Base-by-base conservation (phyloP, 2,888 invertebrate genomes). In the Lasioglossum figueresi region DNA sequence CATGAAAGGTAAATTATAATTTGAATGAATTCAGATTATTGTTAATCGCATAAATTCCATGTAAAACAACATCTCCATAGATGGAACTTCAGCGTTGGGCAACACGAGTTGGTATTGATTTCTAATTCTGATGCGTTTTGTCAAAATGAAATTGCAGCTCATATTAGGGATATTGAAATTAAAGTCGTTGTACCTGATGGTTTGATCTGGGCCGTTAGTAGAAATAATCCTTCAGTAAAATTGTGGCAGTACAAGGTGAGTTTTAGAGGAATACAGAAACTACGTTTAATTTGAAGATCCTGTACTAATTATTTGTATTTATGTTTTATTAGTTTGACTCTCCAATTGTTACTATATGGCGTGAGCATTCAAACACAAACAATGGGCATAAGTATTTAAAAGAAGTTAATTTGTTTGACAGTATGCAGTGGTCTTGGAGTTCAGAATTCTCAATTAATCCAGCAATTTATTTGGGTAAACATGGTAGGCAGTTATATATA, bases 11-110 rank as follows among this genome's bases (percentile, higher is more conserved):
- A 89, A 87, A 76, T 75, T 87, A 45, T 74, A 79, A 74, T 72
- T 68, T 52, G n/a, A 74, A 14, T 52, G 66, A 85, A 76, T 78
- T 59, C 14, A 10, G 27, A 59, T 56, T 56, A 31, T 27, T 27
- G 2, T 34, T 59, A 34, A 48, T 74, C 34, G 27, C 14, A 45
- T 23, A 10, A 34, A 71, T 48, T 23, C 14, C n/a, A n/a, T n/a
- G n/a, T n/a, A n/a, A n/a, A n/a, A n/a, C 43, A 40, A 63, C 40
- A n/a, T 79, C 10, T 78, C 45, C 68, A 76, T 68, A 96, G 98
- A 93, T 99, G 99, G 99, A 99, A 99, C 96, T 99, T 99, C 94
- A 99, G 98, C 95, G 99, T 99, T 37, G 98, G 98, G 0, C 97
- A 98, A 89, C 98, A 99, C 94, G 97, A 98, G 90, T 93, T 99